Base-by-base conservation (phyloP, 2,797 vertebrate species). In the Paedocypris micromegethes region DNA sequence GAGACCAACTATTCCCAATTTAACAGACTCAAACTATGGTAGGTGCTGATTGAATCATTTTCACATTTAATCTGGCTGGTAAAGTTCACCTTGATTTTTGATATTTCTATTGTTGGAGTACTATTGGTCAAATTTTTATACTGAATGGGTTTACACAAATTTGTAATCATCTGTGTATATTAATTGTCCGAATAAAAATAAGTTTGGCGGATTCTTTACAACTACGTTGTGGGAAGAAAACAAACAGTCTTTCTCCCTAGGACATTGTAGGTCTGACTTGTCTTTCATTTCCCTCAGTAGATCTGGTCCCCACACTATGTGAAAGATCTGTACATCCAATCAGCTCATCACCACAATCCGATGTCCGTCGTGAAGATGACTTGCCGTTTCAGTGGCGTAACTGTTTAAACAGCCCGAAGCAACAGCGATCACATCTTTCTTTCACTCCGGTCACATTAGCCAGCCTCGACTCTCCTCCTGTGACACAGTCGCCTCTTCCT, bases 371-470 rank as follows among this genome's bases (percentile, higher is more conserved):
- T 1, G 91, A 93, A 63, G 87, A 94, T 2, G 94, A 96, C 80
- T 94, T 96, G 75, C 80, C 95, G 65, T 94, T 91, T 78, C 93
- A 95, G 79, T 96, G 94, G 94, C 89, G 94, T 46, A n/a, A n/a
- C 38, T 5, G 41, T 47, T 68, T 67, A 5, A 60, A 41, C 65
- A 58, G 62, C 7, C 73, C 74, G 9, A 41, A 72, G 40, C 68
- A 68, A 47, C 81, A 74, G 54, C 78, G 40, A 70, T 66, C 68
- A 46, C 40, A 56, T 49, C 58, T 66, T 42, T 64, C 52, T 47
- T 65, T 79, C 40, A 47, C 71, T 48, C 41, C 65, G 3, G 42
- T 51, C 51, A 55, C 41, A 46, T 72, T 70, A 41, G 2, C 58
- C 58, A 70, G 39, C 48, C 2, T 60, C 4, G 37, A 70, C n/a